These are phyloP conservation scores for Anniella stebbinsi DNA, from an alignment of 2,797 vertebrate genomes.

Conservation along the genomic window DNA sequence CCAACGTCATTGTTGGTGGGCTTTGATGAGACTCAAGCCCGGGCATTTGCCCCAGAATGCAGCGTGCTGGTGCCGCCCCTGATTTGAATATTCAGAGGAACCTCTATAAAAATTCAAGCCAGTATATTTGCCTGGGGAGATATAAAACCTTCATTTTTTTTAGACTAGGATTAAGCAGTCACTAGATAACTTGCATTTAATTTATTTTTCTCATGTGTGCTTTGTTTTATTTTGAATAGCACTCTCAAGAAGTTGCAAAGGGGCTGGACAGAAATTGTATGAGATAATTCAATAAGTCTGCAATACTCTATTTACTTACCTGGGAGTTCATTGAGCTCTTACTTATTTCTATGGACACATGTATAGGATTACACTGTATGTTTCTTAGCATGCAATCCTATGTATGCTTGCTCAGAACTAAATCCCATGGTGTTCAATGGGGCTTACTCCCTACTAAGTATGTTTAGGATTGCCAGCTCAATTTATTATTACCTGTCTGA, in stretches of 20 bases:
- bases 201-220: background rate
- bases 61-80: background rate
- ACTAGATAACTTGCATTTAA: background rate
- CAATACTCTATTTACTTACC: too few relatives aligned
- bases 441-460: too few relatives aligned
- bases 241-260: background rate
- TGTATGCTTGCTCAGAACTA: too few relatives aligned
- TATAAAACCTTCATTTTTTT: background rate
- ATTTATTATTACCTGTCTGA: background rate
- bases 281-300: background rate
- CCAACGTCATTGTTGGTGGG: background rate
- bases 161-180: background rate
- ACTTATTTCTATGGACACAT: too few relatives aligned
- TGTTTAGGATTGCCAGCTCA: background rate
- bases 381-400: background rate
- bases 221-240: background rate
- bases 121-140: background rate
- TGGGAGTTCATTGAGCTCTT: too few relatives aligned
- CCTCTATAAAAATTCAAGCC: background rate
- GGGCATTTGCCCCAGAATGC: too few relatives aligned
- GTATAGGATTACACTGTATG: background rate
- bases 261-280: background rate
- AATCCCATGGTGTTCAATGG: too few relatives aligned
- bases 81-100: background rate
- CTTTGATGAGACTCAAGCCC: background rate